Evolutionary conservation across 2,797 vertebrate genomes (phyloP).

Genomic region (Graptemys geographica): DNA sequence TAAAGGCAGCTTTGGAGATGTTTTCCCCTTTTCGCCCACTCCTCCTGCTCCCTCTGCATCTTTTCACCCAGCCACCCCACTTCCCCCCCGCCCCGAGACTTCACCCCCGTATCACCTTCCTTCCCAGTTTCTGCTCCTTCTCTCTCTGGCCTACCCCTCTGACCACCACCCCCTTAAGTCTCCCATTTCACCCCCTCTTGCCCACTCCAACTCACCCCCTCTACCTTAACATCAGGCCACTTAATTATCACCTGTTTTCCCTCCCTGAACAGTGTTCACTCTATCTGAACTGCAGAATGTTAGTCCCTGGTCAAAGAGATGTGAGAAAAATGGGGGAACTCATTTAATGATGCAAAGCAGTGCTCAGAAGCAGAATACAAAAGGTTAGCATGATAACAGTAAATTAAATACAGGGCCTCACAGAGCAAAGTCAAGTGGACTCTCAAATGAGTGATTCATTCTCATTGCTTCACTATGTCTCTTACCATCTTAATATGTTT

Average conservation of each 20-base stretch:
- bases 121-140: not conserved
- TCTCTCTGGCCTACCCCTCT: not conserved
- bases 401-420: conserved; percentile 42
- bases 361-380: not conserved
- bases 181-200: not conserved
- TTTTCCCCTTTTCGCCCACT: not conserved
- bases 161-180: not conserved
- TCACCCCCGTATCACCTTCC: not conserved
- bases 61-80: fast-evolving
- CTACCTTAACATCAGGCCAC: not conserved
- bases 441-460: conserved; percentile 69
- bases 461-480: not conserved
- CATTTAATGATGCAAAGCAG: fast-evolving
- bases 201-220: not conserved
- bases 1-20: not conserved
- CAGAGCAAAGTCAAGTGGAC: conserved; percentile 65
- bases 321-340: not conserved
- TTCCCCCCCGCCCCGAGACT: not conserved
- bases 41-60: not conserved
- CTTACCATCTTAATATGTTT: not conserved
- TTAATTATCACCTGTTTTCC: not conserved
- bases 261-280: not conserved
- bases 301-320: not conserved
- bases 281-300: not conserved
- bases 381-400: not conserved